phyloP scores from a whole-genome alignment of 2,888 invertebrate species.

The Spodoptera picta region DNA sequence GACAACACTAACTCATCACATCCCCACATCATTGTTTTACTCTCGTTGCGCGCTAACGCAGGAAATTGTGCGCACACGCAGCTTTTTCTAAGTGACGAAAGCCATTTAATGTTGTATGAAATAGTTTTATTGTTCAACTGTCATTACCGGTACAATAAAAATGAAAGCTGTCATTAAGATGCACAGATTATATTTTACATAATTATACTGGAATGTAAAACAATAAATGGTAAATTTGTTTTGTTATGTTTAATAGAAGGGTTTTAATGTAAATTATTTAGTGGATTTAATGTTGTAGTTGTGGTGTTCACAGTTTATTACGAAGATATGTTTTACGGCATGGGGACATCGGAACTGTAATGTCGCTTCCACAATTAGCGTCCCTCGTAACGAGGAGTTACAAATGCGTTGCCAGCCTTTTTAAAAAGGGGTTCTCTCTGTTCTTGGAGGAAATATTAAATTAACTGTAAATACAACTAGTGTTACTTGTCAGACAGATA shows the following conservation, averaged over 20 bases:
- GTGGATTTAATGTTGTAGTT: too few relatives aligned
- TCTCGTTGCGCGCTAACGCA: conserved; percentile 52
- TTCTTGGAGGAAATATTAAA: too few relatives aligned
- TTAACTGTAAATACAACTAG: neutral
- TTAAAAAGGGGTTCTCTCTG: too few relatives aligned
- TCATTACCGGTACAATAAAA: conserved; percentile 57
- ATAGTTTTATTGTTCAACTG: conserved; percentile 56
- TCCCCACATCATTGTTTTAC: conserved; percentile 48
- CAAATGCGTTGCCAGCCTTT: too few relatives aligned
- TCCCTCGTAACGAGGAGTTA: too few relatives aligned
- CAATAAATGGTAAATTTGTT: conserved; percentile 6
- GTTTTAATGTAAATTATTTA: too few relatives aligned
- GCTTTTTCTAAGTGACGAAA: conserved; percentile 57
- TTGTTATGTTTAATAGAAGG: too few relatives aligned
- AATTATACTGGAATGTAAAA: conserved; percentile 24
- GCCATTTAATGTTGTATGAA: conserved; percentile 55
- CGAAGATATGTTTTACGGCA: too few relatives aligned
- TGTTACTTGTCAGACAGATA: conserved; percentile 24
- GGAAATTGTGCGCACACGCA: conserved; percentile 57
- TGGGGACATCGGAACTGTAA: too few relatives aligned
- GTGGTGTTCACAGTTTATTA: too few relatives aligned
- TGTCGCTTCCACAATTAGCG: too few relatives aligned
- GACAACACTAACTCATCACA: conserved; percentile 23
- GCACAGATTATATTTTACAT: conserved; percentile 42
- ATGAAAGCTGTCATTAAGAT: conserved; percentile 53